Conservation (phyloP, 2,888 invertebrate species). For the Exephanes ischioxanthus region DNA sequence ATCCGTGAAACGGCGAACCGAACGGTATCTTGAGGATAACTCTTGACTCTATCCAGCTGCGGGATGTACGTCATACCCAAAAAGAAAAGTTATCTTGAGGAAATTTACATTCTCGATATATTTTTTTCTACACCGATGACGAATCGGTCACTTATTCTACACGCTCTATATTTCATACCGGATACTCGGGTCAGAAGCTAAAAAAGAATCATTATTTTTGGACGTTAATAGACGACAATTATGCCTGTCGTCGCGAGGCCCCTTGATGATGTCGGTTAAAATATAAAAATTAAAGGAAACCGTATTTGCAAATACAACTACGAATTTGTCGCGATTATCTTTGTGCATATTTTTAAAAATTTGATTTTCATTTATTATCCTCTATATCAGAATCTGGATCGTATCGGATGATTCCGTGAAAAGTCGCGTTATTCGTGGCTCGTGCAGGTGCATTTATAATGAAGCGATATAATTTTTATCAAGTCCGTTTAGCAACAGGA, state of each 20-base stretch:
- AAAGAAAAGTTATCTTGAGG: no score
- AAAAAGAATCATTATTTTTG: no score
- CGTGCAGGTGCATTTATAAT: not conserved
- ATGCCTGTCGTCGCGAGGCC: no score
- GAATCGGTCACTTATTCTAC: no score
- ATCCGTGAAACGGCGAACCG: slow-evolving; percentile 1
- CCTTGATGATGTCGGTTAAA: no score
- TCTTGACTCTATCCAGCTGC: not conserved
- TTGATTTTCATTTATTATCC: not conserved
- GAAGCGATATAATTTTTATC: not conserved
- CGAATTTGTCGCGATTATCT: not conserved
- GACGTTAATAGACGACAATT: no score
- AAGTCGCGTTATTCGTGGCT: not conserved
- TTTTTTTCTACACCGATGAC: no score
- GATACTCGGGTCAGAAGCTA: no score
- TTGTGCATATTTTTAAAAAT: not conserved
- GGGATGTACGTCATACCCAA: no score
- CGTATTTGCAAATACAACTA: not conserved
- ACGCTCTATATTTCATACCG: no score
- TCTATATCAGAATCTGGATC: not conserved
- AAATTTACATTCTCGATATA: no score
- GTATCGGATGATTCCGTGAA: not conserved
- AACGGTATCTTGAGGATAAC: not conserved
- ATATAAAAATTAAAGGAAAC: no score
- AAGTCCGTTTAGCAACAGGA: not conserved